These are phyloP conservation scores for Myotis brandtii DNA, from an alignment of 2,113 vertebrate genomes.

Conservation along the genomic window DNA sequence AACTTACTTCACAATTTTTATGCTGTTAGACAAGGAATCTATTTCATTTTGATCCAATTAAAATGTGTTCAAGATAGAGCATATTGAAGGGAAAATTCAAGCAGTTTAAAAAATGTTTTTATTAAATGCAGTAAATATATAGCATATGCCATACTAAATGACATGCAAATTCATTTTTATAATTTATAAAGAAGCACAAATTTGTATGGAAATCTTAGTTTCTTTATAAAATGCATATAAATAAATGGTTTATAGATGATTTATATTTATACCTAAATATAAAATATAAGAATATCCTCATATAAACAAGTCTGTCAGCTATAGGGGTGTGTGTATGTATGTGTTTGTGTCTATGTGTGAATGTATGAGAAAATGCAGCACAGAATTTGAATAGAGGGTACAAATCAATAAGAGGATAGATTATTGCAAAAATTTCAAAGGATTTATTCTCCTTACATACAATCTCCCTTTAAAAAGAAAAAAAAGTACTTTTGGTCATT, in stretches of 20 bases:
- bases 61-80: background rate
- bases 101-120: background rate
- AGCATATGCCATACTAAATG: background rate
- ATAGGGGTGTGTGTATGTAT: background rate
- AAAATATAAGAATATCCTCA: background rate
- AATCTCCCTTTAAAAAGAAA: background rate
- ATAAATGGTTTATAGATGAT: background rate
- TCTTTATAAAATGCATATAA: background rate
- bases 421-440: slow-evolving; percentile 12
- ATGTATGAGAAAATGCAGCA: background rate
- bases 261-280: background rate
- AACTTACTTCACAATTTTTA: background rate
- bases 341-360: background rate
- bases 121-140: slow-evolving; percentile 26
- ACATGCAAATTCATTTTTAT: background rate
- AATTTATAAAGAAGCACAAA: slow-evolving; percentile 10
- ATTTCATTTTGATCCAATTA: slow-evolving; percentile 49
- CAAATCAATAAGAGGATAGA: background rate
- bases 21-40: background rate
- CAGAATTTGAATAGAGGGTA: background rate
- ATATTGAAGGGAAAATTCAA: background rate
- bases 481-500: background rate
- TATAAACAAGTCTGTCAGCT: background rate
- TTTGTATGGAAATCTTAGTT: background rate
- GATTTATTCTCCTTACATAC: background rate